These are phyloP conservation scores for Cisticola juncidis DNA, from an alignment of 2,113 vertebrate genomes.

Conservation along the genomic window DNA sequence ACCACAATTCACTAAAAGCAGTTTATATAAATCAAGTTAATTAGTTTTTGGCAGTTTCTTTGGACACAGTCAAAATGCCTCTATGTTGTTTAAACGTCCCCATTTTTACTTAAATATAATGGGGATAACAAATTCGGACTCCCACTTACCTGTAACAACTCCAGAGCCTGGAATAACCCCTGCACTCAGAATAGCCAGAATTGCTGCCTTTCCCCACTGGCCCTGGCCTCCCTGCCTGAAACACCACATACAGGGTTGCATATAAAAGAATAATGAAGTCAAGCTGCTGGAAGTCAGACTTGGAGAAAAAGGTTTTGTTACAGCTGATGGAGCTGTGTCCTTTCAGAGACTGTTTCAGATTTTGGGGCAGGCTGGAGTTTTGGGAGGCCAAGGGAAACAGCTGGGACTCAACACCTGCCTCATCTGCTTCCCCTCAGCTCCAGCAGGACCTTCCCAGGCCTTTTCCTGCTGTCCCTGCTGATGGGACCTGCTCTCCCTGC, in stretches of 20 bases:
- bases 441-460: background rate
- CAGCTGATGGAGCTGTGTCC: background rate
- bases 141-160: background rate
- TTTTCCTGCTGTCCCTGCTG: background rate
- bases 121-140: background rate
- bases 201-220: background rate
- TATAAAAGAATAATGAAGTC: slow-evolving; percentile 6
- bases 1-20: slow-evolving; percentile 9
- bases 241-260: background rate
- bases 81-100: background rate
- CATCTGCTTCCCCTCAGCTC: background rate
- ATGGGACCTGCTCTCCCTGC: background rate
- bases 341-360: background rate
- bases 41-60: slow-evolving; percentile 52
- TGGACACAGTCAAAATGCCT: background rate
- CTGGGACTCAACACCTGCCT: background rate
- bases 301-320: slow-evolving; percentile 6
- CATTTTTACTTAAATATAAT: background rate
- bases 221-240: slow-evolving; percentile 13
- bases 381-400: slow-evolving; percentile 1
- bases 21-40: background rate
- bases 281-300: slow-evolving; percentile 35
- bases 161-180: background rate
- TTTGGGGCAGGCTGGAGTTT: background rate
- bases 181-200: background rate